Evolutionary conservation across 2,888 invertebrate species (phyloP), one percentile per base, ranked within the genome.

Genomic region (Callinectes sapidus): DNA sequence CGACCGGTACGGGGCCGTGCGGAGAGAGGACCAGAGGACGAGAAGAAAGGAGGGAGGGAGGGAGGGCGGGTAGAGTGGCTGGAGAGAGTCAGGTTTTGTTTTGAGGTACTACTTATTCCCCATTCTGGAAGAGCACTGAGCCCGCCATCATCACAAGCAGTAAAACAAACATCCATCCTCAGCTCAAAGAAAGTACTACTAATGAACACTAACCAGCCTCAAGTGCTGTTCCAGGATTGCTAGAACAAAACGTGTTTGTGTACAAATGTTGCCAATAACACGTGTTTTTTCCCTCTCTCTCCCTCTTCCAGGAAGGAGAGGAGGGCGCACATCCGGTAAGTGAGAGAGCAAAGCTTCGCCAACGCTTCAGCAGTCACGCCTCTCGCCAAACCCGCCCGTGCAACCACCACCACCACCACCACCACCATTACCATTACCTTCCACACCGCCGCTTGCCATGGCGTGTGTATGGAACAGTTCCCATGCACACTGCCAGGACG

Each of bases 281-380:
- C 77, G 54, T 92, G 92, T 92, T 90, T 92, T 92, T 90, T 92
- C 87, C 87, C 91, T 87, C 93, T 93, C 91, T 93, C 91, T 91
- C 91, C 91, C 91, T 91, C 93, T 91, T 91, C 91, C 91, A 93
- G 93, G 93, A 93, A 90, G 93, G 93, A 89, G 93, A 93, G 89
- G 93, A 93, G 91, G 93, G 93, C 89, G 93, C 48, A 77, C 87
- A 81, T 71, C 87, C 91, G 93, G 93, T 93, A 93, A 93, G 93
- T 91, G 91, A 54, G 42, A 18, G 55, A 88, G 48, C 77, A 71
- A 55, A 90, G 90, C 86, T 90, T 86, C 86, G 61, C 10, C 85
- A 32, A 86, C 61, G 55, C 89, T 32, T 13, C 86, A 35, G 86
- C 14, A 86, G 54, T 66, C 90, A 86, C 28, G 32, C 85, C 39